Evolutionary conservation across 2,888 invertebrate species (phyloP), one percentile per base, ranked within the genome.

Genomic region (Lasioglossum vierecki): DNA sequence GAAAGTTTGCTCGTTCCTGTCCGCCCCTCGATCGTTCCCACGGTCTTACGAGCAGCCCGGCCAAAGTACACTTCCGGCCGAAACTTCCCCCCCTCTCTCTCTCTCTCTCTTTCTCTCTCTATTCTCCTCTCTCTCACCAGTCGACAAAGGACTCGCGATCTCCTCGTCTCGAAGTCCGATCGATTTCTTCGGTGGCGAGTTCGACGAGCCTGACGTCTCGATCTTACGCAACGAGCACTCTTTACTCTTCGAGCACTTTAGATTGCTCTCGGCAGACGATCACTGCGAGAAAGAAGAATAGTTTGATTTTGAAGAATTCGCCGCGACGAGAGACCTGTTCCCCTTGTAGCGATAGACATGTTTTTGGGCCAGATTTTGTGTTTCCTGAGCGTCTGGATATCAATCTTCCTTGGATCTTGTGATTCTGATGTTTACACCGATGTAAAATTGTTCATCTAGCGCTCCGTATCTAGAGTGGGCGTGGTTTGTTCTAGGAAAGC

Each of bases 1-100:
- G 79, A 75, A 83, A 79, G 84, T 76, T 84, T 70, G 84, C 84
- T 84, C 84, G 77, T 70, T 57, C 71, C 76, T 49, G 60, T n/a
- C 44, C 68, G 63, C 30, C 49, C 57, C 72, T 39, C 74, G 15
- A 46, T 66, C 13, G 60, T 41, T 75, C 49, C 41, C 73, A 11
- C 66, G 49, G 35, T 35, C 66, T 66, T 66, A 66, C 8, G 53
- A 35, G 26, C 26, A 13, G 30, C 53, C 22, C 15, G 44, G 4
- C 9, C 26, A 46, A 57, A 70, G 44, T 39, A 15, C 22, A 74
- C 71, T 60, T 82, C 75, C 8, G 35, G 13, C 0, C 57, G 46
- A 68, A 82, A 83, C 35, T 82, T 26, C 13, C 1, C 60, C 26
- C n/a, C n/a, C 39, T 18, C 26, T 73, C 35, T 26, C 26, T 15